Percentiles rank a stretch among this genome's conserved stretches.
Conservation (phyloP, 2,888 invertebrate genomes). For the Nomada fabriciana region DNA sequence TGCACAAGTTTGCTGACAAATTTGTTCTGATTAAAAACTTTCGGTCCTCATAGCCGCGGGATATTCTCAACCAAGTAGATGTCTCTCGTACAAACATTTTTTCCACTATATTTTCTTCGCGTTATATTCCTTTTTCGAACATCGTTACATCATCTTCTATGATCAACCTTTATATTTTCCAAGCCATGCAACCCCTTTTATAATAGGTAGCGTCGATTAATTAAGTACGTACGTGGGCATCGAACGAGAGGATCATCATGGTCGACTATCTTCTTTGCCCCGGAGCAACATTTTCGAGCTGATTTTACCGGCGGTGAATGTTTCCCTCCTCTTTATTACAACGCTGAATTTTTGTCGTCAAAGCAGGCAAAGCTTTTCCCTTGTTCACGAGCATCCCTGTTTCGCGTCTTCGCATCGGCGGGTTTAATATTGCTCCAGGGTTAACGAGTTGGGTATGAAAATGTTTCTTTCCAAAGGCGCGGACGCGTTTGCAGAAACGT, state of each 20-base stretch:
- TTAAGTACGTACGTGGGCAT: constrained; percentile 21
- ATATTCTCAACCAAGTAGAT: not conserved
- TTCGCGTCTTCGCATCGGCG: constrained; percentile 51
- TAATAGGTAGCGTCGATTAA: constrained; percentile 18
- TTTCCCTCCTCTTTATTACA: constrained; percentile 44
- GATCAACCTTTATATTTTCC: constrained; percentile 11
- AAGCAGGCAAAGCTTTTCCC: constrained; percentile 42
- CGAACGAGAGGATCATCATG: constrained; percentile 15
- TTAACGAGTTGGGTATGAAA: constrained; percentile 52
- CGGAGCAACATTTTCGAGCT: constrained; percentile 20
- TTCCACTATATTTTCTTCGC: not conserved
- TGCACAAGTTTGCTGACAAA: not conserved
- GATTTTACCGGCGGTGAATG: constrained; percentile 25
- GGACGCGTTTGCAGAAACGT: constrained; percentile 40
- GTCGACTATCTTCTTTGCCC: constrained; percentile 6
- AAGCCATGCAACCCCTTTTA: constrained; percentile 1
- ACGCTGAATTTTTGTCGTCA: constrained; percentile 43
- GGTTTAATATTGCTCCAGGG: constrained; percentile 51
- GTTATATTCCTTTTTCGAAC: not conserved
- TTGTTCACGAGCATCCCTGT: constrained; percentile 37
- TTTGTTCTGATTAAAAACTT: constrained; percentile 1
- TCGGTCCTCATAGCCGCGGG: not conserved
- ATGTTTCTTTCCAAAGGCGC: constrained; percentile 42
- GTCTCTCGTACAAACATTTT: not conserved
- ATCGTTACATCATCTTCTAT: not conserved